These are phyloP conservation scores for Corvus hawaiiensis DNA, from an alignment of 2,113 vertebrate species.

Conservation along the genomic window DNA sequence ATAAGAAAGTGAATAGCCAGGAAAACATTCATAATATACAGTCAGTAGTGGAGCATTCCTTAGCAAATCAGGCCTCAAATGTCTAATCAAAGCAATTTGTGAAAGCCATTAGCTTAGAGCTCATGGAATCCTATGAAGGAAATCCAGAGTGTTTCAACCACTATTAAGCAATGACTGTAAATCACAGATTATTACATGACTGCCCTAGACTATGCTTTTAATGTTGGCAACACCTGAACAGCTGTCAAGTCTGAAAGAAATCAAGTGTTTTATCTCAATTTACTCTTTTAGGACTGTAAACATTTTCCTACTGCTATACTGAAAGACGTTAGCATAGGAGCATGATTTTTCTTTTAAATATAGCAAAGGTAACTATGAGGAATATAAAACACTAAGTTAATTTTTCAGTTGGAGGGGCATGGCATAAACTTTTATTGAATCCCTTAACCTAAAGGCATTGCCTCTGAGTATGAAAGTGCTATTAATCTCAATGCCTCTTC, in stretches of 20 bases:
- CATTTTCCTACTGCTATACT: not conserved
- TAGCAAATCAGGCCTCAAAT: not conserved
- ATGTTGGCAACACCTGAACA: not conserved
- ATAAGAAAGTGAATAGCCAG: not conserved
- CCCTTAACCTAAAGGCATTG: not conserved
- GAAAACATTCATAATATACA: not conserved
- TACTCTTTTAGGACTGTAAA: not conserved
- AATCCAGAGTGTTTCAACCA: not conserved
- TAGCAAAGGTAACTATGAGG: not conserved
- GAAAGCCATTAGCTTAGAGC: not conserved
- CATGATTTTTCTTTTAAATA: not conserved
- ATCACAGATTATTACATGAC: not conserved
- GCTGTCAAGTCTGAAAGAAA: not conserved
- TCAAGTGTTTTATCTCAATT: not conserved
- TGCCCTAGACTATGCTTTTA: not conserved
- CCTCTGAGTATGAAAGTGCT: not conserved
- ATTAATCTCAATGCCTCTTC: not conserved
- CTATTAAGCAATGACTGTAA: not conserved
- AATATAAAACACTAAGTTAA: not conserved
- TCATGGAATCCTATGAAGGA: not conserved
- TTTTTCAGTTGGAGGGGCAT: not conserved
- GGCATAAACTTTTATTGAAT: not conserved
- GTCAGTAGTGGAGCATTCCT: not conserved
- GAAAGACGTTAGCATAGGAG: not conserved
- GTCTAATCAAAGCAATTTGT: constrained; percentile 12